These are phyloP conservation scores for Athalia rosae DNA, from an alignment of 2,888 invertebrate species.

Conservation along the genomic window DNA sequence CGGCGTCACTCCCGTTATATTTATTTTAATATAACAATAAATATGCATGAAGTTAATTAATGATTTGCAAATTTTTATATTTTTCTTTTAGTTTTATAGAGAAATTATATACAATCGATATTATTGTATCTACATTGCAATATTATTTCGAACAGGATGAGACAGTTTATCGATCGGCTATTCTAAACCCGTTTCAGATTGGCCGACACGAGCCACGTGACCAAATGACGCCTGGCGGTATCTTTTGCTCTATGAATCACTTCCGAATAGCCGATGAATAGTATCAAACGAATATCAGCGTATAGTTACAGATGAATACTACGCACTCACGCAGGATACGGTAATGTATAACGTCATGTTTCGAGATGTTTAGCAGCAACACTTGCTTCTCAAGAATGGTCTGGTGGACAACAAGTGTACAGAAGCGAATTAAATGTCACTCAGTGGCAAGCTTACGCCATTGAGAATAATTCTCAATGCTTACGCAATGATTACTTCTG, in stretches of 20 bases:
- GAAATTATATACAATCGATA: not conserved
- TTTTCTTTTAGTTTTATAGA: conserved; percentile 3
- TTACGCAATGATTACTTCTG: conserved; percentile 14
- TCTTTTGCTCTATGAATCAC: conserved; percentile 39
- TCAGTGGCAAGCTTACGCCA: not conserved
- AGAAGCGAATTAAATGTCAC: too few species aligned
- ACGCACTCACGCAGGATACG: not conserved
- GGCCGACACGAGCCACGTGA: conserved; percentile 37
- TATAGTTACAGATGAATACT: conserved; percentile 1
- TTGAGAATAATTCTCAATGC: not conserved
- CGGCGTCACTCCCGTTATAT: conserved; percentile 6
- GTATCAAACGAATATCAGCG: not conserved
- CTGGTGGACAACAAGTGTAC: too few species aligned
- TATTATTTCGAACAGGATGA: conserved; percentile 37
- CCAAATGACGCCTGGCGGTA: conserved; percentile 35
- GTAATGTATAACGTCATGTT: too few species aligned
- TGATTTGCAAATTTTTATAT: not conserved
- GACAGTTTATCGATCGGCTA: conserved; percentile 43
- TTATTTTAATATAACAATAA: not conserved
- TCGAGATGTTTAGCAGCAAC: too few species aligned
- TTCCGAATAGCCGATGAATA: conserved; percentile 33
- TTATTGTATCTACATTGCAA: not conserved
- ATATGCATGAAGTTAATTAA: conserved; percentile 20
- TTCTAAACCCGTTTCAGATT: conserved; percentile 29
- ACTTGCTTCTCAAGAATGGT: too few species aligned